Evolutionary conservation across 2,113 vertebrate genomes (phyloP), one percentile per base, ranked within the genome.

Genomic region (Hyaena hyaena): DNA sequence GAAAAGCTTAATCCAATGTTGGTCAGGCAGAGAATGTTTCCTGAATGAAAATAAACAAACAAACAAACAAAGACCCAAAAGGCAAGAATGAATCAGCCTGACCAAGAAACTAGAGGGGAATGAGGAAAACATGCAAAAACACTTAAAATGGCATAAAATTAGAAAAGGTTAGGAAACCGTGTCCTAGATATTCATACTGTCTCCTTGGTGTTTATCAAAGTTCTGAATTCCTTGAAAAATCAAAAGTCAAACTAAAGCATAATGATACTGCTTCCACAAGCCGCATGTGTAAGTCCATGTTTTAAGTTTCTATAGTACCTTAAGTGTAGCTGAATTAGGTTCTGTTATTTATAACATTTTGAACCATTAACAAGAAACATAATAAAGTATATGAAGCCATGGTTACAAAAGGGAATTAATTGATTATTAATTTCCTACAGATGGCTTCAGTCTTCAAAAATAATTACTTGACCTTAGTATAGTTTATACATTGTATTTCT

Each of bases 371-470:
- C 12, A 81, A 65, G 28, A 80, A 79, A 39, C 9, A 45, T 71
- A 81, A 53, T 31, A 65, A 82, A 95, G 87, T 61, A 50, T 24
- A 73, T 1, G 39, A 92, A 55, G 79, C 15, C 33, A 68, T 7
- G 35, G 10, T 24, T 68, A 31, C 17, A 35, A 65, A 33, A 76
- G 15, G 43, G 19, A 71, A 81, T 83, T 87, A 79, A 48, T 68
- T 24, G 39, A 73, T 71, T 77, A 53, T 88, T 69, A 76, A 88
- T 63, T 79, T 92, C n/a, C 31, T 77, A 84, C 45, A 58, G 21
- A 68, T 90, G 77, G 15, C 87, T 65, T 90, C 76, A 83, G 61
- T 82, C 61, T 95, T 91, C 19, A 35, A 74, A 97, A 90, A 74
- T 16, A 88, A 5, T 69, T 50, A 74, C 77, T 68, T 92, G 43